Percentiles rank a stretch among this genome's conserved stretches.
Conservation (phyloP, 2,797 vertebrate species). For the Sebastolobus alascanus region DNA sequence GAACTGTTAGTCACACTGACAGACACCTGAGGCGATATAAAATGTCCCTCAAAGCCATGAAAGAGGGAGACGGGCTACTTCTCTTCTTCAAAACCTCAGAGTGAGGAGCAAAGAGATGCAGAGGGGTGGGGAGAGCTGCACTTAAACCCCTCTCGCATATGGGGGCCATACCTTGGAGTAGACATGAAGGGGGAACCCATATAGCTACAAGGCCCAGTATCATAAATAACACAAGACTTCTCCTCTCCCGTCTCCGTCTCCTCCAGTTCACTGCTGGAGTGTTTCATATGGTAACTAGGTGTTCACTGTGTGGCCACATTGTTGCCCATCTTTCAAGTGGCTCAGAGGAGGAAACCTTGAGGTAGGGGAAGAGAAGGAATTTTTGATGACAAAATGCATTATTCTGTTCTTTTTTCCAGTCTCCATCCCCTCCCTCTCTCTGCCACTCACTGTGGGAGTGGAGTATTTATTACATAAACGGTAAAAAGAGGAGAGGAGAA, state of each 20-base stretch:
- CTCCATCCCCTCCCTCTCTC: slow-evolving; percentile 59
- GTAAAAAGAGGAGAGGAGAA: slow-evolving; percentile 56
- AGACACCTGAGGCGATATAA: slow-evolving; percentile 83
- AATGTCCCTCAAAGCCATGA: slow-evolving; percentile 83
- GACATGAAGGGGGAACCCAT: slow-evolving; percentile 82
- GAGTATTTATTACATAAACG: slow-evolving; percentile 89
- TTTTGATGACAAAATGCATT: slow-evolving; percentile 89
- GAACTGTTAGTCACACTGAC: slow-evolving; percentile 84
- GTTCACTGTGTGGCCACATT: slow-evolving; percentile 88
- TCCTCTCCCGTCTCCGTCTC: slow-evolving; percentile 76
- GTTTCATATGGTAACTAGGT: slow-evolving; percentile 92
- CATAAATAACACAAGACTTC: slow-evolving; percentile 89
- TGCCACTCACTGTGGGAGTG: slow-evolving; percentile 77
- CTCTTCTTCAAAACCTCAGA: slow-evolving; percentile 79
- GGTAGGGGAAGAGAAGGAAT: slow-evolving; percentile 88
- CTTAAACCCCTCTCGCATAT: slow-evolving; percentile 78
- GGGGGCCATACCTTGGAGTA: slow-evolving; percentile 81
- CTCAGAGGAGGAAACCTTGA: slow-evolving; percentile 88
- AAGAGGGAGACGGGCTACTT: slow-evolving; percentile 71
- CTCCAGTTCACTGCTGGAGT: slow-evolving; percentile 80
- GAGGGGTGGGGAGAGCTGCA: slow-evolving; percentile 67
- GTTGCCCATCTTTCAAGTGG: slow-evolving; percentile 88
- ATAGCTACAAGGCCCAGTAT: slow-evolving; percentile 85
- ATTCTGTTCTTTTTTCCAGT: slow-evolving; percentile 78
- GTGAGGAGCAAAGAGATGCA: slow-evolving; percentile 71